phyloP scores from a whole-genome alignment of 2,797 vertebrate genomes.

The Streptopelia turtur region DNA sequence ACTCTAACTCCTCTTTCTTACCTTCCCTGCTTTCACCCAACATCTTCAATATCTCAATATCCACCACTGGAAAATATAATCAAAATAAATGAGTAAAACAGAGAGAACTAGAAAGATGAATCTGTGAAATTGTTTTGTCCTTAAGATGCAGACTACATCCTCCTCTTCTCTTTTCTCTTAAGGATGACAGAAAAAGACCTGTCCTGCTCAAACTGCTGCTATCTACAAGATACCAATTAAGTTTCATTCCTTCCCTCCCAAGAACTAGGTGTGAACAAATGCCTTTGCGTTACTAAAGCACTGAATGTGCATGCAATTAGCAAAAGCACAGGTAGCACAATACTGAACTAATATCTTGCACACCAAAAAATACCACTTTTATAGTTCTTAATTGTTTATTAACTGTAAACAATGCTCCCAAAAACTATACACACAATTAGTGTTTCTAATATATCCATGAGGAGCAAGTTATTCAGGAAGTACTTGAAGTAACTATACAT shows the following conservation, averaged over 20 bases:
- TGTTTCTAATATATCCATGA: not conserved
- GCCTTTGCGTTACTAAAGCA: not conserved
- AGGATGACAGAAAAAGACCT: not conserved
- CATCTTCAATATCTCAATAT: not conserved
- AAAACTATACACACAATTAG: rapidly evolving
- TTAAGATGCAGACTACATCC: not conserved
- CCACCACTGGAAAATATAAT: not conserved
- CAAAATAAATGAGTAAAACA: not conserved
- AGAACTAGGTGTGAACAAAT: not conserved
- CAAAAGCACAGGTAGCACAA: not conserved
- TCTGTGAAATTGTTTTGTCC: not conserved
- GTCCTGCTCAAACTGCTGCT: not conserved
- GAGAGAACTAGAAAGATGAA: not conserved
- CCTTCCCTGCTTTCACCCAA: not conserved
- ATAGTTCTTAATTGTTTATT: not conserved
- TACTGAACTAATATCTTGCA: not conserved
- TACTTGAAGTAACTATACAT: not conserved
- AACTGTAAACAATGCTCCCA: rapidly evolving
- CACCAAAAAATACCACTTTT: not conserved
- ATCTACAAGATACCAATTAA: not conserved
- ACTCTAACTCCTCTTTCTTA: not conserved
- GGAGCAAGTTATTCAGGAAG: not conserved
- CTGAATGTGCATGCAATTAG: not conserved
- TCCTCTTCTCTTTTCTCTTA: not conserved
- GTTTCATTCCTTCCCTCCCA: not conserved